A percentile compares a stretch with the other conserved stretches of the same genome.
phyloP scores from a whole-genome alignment of 2,888 invertebrate genomes.

The Diarsia rubi region DNA sequence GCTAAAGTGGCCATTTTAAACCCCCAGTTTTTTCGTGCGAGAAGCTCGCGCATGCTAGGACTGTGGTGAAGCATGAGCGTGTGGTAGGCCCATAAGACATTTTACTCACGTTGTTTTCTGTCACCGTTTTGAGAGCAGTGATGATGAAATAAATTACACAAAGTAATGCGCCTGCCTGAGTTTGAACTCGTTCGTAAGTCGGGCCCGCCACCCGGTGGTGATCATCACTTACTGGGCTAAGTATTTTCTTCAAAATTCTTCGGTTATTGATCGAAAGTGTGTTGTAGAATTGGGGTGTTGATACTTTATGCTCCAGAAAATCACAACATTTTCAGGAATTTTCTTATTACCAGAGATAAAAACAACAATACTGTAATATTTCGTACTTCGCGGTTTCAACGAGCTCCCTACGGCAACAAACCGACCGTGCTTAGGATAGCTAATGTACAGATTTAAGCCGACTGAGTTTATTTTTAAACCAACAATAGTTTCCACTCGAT shows the following conservation, averaged over 20 bases:
- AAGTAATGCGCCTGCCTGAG: no score
- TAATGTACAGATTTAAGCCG: conserved; percentile 50
- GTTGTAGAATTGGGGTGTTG: background rate
- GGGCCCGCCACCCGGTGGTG: no score
- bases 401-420: conserved; percentile 45
- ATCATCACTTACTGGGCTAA: no score
- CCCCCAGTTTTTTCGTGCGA: no score
- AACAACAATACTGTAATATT: conserved; percentile 36
- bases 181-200: no score
- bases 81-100: no score
- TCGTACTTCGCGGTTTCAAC: conserved; percentile 5
- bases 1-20: no score
- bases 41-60: no score
- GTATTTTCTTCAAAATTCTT: background rate
- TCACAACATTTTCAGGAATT: background rate
- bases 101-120: no score
- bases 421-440: conserved; percentile 47
- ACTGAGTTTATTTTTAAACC: conserved; percentile 51
- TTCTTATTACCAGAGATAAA: conserved; percentile 25
- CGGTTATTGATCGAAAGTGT: background rate
- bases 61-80: no score
- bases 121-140: no score
- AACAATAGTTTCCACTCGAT: conserved; percentile 56
- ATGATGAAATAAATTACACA: no score
- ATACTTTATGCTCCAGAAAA: background rate